Percentiles rank a stretch among this genome's conserved stretches.
Conservation (phyloP, 2,797 vertebrate species). For the Arctocebus calabarensis region DNA sequence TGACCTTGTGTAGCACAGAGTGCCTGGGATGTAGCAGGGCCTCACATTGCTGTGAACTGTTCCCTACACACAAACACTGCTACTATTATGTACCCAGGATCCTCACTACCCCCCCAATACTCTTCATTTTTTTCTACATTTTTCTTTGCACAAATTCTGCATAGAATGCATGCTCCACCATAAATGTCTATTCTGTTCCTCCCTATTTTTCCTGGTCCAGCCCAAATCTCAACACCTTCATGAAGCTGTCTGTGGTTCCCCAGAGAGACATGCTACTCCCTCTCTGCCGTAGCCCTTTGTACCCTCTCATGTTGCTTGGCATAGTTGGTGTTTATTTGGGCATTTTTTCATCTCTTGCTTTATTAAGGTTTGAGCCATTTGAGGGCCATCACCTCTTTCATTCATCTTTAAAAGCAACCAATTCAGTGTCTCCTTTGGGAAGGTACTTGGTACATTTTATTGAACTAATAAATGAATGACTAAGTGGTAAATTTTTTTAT, state of each 20-base stretch:
- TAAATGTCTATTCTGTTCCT: not conserved
- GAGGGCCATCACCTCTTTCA: not conserved
- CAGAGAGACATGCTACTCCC: not conserved
- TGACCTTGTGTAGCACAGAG: not conserved
- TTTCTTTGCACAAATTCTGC: not conserved
- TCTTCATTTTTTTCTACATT: not conserved
- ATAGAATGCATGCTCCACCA: not conserved
- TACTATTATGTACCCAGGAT: not conserved
- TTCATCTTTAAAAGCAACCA: not conserved
- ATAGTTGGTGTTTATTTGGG: not conserved
- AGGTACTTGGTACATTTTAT: not conserved
- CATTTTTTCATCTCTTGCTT: not conserved
- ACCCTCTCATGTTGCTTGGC: not conserved
- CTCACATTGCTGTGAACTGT: not conserved
- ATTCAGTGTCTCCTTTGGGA: not conserved
- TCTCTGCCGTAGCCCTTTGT: not conserved
- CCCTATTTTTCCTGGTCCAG: not conserved
- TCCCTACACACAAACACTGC: not conserved
- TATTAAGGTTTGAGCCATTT: not conserved
- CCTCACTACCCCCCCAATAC: not conserved
- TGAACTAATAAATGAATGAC: not conserved
- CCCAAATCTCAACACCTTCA: not conserved
- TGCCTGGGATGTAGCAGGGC: not conserved
- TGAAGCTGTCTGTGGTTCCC: not conserved
- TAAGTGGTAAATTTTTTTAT: slow-evolving; percentile 55